Base-by-base conservation (phyloP, 1,140 invertebrate species). In the Leptestheria dahalacensis region DNA sequence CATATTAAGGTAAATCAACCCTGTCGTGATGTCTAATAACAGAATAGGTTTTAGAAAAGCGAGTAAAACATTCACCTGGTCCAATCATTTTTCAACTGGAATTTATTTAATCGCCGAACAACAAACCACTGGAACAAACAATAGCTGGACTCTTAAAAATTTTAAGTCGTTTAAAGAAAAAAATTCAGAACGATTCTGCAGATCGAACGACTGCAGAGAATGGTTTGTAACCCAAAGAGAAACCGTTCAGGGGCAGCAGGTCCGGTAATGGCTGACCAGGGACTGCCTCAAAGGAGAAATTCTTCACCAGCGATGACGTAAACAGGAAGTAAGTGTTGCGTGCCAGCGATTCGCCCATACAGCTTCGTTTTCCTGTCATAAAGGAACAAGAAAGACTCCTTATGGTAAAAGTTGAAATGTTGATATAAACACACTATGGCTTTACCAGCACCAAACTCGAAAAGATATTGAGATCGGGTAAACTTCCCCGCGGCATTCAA, bases 361-460 rank as follows among this genome's bases (percentile, higher is more conserved):
- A 57, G 18, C 33, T 21, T 20, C 55, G 33, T 23, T 57, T 57
- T 4, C 55, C 55, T 57, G 3, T 11, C 66, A 66, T 6, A 57
- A 57, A 15, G 12, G 24, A 52, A 15, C 15, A 15, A 3, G 3
- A 48, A 47, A 25, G 23, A 23, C 18, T n/a, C n/a, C n/a, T n/a
- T 6, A 52, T 51, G 1, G 20, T 15, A 25, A 25, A 25, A 25
- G n/a, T 12, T 50, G 10, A 11, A 24, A 3, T 9, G 47, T 23
- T 48, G n/a, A 48, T 48, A 4, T 4, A 33, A 21, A 25, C 4
- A 33, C 4, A 9, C 3, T 2, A 18, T 24, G 25, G 6, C 6
- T 12, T 41, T 26, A 59, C 57, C 57, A 26, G 21, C 12, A 28
- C 57, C 57, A 47, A 59, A 59, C 9, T 47, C 47, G 20, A 47